Evolutionary conservation across 2,888 invertebrate species (phyloP), one percentile per base, ranked within the genome.

Genomic region (Melanchra persicariae): DNA sequence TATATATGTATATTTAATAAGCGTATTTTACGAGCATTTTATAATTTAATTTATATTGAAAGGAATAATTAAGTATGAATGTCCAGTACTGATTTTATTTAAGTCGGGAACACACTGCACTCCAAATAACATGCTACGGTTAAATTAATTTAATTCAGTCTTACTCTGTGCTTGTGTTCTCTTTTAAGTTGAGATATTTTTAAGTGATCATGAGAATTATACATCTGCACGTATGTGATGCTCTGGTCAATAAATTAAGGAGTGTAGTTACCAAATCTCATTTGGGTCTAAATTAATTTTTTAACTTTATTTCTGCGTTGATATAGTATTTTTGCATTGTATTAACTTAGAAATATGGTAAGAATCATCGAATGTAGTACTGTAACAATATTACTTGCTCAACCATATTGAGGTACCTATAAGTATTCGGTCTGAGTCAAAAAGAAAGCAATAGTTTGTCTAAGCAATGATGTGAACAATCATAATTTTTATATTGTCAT

Each of bases 1-100:
- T 91, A 91, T 92, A 91, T 92, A 92, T 89, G 83, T 92, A 90
- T 93, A 91, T 91, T 88, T 89, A 88, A 89, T 93, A 93, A 93
- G 94, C 91, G 92, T 94, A 95, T 94, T 94, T 93, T 94, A 94
- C 91, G 93, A 94, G 94, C 94, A 95, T 94, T 94, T 92, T 92
- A 91, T 93, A 92, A 91, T 94, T 94, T 95, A 93, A 92, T 94
- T 95, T 94, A 93, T 94, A 93, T 91, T 88, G 88, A 92, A 85
- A 88, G 86, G 87, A 91, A 89, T 91, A 89, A 90, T 92, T 94
- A 91, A 90, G 89, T 91, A 90, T 91, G 92, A 92, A 91, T 92
- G 88, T 91, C 89, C 88, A 90, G 94, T 93, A 95, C 94, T 93
- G 95, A 94, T 93, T 30, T 92, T 93, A 89, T 92, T 92, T 92